Evolutionary conservation across 2,113 vertebrate genomes (phyloP), one percentile per base, ranked within the genome.

Genomic region (Ivindomyrus marchei): DNA sequence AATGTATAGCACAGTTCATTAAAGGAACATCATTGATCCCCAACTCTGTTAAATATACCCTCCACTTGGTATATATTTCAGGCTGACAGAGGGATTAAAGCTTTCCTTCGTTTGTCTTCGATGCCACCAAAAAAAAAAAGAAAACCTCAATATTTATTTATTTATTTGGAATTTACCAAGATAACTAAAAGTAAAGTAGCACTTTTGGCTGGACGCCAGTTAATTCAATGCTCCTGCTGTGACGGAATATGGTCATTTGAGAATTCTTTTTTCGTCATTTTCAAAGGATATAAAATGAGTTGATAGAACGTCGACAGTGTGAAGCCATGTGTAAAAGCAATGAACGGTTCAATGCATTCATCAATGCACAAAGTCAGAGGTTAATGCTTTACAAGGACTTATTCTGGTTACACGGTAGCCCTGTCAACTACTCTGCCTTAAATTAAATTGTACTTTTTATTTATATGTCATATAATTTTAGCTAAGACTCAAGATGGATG

Each of bases 1-100:
- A 90, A 87, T 90, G 70, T 88, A 19, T 36, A 10, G 36, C 31
- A 56, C 39, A 58, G 70, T 90, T 85, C 52, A 90, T 84, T 84
- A 49, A 90, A 62, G 70, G 62, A 49, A 66, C 7, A 80, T 88
- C n/a, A 88, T 88, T 90, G 87, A 88, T 80, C 56, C 49, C 39
- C 70, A 17, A 45, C 50, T 56, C 49, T 80, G 86, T 58, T 66
- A 88, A 88, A 90, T 46, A 90, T 88, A 19, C 87, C 47, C 66
- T 77, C 56, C n/a, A 70, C 42, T 56, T 58, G 21, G 39, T 39
- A 13, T 36, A 88, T 15, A 87, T 86, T n/a, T 86, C 84, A 10
- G 31, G 58, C 36, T 70, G 84, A 87, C 84, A 87, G 36, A 88
- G 36, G 74, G 83, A 85, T 89, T 62, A 89, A 85, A 46, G 52